These are phyloP conservation scores for Tipula unca DNA, from an alignment of 2,888 invertebrate genomes.

Conservation along the genomic window DNA sequence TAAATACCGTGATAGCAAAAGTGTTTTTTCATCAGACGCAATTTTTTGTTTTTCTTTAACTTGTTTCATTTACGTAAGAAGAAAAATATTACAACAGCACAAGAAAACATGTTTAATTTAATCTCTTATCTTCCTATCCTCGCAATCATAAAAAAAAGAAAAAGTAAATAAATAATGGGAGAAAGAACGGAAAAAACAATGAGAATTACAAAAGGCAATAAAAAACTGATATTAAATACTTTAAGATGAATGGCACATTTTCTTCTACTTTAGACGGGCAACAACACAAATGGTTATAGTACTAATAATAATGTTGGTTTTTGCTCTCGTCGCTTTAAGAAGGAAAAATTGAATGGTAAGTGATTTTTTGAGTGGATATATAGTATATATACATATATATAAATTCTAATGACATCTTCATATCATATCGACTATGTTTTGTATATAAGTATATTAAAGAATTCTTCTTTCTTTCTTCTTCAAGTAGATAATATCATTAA, in stretches of 20 bases:
- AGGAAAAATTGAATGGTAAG: not conserved
- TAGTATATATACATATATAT: not conserved
- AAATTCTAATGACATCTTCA: not conserved
- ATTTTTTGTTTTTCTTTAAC: not conserved
- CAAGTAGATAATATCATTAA: not conserved
- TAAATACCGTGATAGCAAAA: not conserved
- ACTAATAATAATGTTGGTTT: not conserved
- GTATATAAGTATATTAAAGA: not conserved
- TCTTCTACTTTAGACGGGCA: not conserved
- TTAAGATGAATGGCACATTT: not conserved
- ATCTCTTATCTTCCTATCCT: not conserved
- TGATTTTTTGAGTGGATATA: not conserved
- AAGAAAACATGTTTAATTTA: not conserved
- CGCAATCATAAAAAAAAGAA: not conserved
- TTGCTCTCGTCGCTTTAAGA: not conserved
- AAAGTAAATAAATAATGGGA: not conserved
- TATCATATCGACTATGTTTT: not conserved
- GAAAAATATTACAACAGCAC: not conserved
- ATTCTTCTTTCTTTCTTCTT: not conserved
- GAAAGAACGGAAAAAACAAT: not conserved
- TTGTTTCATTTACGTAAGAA: not conserved
- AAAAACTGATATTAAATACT: constrained; percentile 14
- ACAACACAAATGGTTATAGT: not conserved
- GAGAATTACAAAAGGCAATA: not conserved
- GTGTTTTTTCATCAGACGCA: not conserved